A percentile compares a stretch with the other conserved stretches of the same genome.
Evolutionary conservation across 2,113 vertebrate species (phyloP).

Genomic region (Empidonax traillii): DNA sequence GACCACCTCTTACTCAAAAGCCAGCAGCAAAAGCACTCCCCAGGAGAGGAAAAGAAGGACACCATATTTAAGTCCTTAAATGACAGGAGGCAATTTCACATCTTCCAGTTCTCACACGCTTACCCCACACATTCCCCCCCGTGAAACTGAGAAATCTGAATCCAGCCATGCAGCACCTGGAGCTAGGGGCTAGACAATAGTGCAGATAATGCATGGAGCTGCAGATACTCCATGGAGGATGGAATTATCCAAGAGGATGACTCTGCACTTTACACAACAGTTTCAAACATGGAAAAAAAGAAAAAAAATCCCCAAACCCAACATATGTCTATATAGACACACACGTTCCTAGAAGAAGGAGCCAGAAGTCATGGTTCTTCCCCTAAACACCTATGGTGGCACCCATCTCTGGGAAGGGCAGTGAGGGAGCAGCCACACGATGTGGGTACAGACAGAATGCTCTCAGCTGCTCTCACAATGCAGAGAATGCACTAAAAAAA

Average conservation of each 20-base stretch:
- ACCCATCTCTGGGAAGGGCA: background rate
- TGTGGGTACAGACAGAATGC: background rate
- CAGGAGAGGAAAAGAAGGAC: background rate
- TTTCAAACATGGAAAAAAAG: background rate
- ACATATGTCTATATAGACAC: background rate
- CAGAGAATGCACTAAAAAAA: background rate
- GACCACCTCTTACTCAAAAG: background rate
- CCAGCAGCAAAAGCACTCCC: background rate
- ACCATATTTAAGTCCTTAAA: background rate
- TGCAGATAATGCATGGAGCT: background rate
- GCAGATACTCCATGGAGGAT: background rate
- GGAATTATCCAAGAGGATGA: background rate
- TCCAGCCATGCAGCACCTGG: background rate
- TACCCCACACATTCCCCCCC: fast-evolving
- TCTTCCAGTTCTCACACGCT: background rate
- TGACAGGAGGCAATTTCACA: background rate
- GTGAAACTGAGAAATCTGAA: background rate
- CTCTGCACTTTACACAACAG: background rate
- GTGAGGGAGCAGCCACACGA: background rate
- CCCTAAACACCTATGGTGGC: background rate
- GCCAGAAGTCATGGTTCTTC: background rate
- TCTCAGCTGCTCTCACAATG: background rate
- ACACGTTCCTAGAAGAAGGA: background rate
- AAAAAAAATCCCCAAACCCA: background rate
- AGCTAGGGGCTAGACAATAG: background rate